Conservation (phyloP, 2,797 vertebrate genomes). For the Peromyscus eremicus region DNA sequence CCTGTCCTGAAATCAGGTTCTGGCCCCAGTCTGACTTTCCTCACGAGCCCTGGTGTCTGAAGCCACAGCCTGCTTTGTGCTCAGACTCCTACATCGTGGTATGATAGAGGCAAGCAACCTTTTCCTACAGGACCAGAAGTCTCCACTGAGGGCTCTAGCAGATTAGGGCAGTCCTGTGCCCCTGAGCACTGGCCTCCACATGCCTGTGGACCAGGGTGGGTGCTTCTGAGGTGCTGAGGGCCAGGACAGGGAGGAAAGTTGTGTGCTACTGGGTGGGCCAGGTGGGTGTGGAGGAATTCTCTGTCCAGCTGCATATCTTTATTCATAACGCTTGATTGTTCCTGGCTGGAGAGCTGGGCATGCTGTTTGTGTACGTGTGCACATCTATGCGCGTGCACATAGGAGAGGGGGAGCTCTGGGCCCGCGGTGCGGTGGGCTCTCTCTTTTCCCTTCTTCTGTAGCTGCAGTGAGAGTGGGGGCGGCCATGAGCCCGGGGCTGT, state of each 20-base stretch:
- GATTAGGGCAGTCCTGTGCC: not conserved
- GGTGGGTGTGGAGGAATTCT: conserved; percentile 82
- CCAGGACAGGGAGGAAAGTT: not conserved
- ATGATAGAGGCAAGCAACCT: not conserved
- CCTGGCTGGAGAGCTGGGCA: conserved; percentile 71
- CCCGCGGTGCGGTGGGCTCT: conserved; percentile 32
- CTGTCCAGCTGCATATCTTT: conserved; percentile 87
- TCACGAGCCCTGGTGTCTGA: conserved; percentile 2
- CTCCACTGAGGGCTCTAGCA: conserved; percentile 24
- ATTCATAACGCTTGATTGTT: conserved; percentile 85
- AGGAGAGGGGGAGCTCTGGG: conserved; percentile 20
- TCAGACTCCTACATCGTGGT: not conserved
- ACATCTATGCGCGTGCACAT: not conserved
- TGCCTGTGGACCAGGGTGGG: conserved; percentile 12
- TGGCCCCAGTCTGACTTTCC: not conserved
- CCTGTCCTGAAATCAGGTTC: conserved; percentile 3
- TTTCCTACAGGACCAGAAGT: not conserved
- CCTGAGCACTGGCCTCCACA: not conserved
- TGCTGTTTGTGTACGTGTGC: conserved; percentile 68
- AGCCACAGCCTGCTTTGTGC: not conserved
- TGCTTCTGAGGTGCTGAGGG: conserved; percentile 45
- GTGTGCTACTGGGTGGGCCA: conserved; percentile 65
- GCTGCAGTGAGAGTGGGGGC: conserved; percentile 67
- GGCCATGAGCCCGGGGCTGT: conserved; percentile 79
- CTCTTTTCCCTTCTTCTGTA: conserved; percentile 66